Evolutionary conservation across 2,113 vertebrate species (phyloP), one percentile per base, ranked within the genome.

Genomic region (Urocolius indicus): DNA sequence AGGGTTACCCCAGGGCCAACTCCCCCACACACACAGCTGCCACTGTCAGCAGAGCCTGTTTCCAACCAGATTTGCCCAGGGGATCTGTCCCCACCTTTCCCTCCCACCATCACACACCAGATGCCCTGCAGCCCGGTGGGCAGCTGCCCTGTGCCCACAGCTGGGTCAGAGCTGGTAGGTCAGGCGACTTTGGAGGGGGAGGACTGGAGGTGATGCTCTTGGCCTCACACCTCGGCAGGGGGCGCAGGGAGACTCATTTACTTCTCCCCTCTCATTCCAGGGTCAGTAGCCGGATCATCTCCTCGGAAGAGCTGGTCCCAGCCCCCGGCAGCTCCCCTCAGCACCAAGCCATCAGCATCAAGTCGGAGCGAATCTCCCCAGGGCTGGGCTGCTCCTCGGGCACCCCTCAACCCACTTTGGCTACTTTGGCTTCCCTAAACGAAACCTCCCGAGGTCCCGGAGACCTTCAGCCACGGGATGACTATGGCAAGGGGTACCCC

Each of bases 351-450:
- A 74, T 99, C 97, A 99, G 95, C 98, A 98, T 99, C 98, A 99
- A 99, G 86, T 98, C 98, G 0, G 99, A 99, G 96, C 98, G 98
- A 6, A 96, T 98, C 94, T 99, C 99, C 9, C 99, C 99, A 0
- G 98, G 98, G 24, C 98, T 98, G 75, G 98, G 98, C 62, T 93
- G 97, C 85, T 98, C 98, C 6, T 96, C 98, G 7, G 65, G 96
- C 72, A 87, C 97, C 61, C 97, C 98, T 5, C 96, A 97, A 23
- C 97, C 96, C 80, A 92, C 98, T 78, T 84, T 96, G 66, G 66
- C 79, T 78, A 96, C 73, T 81, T 91, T 96, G 72, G 97, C 98
- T 16, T 90, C 98, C 82, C 93, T 97, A 30, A 69, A 78, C 32
- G 96, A 94, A 45, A 49, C 67, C 46, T 91, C 97, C 49, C 89